Conservation (phyloP, 2,113 vertebrate genomes). For the Rostratula benghalensis region DNA sequence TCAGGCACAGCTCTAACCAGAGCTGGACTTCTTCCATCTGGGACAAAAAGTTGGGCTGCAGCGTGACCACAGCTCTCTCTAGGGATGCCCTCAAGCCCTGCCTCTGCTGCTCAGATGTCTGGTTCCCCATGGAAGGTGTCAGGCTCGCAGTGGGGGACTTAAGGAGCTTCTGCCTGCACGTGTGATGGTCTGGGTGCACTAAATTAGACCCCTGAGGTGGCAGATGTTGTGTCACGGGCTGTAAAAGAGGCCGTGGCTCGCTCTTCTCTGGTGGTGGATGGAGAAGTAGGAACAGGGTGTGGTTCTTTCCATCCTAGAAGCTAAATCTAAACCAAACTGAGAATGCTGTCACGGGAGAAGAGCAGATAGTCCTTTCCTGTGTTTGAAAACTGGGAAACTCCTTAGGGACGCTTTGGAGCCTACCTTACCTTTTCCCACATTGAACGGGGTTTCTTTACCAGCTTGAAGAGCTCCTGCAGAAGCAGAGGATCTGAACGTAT, state of each 20-base stretch:
- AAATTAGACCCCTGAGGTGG: not conserved
- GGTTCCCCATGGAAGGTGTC: fast-evolving
- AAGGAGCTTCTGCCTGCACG: fast-evolving
- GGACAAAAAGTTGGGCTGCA: not conserved
- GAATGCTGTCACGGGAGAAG: fast-evolving
- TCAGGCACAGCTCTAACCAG: not conserved
- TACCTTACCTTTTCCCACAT: fast-evolving
- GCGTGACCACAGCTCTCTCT: fast-evolving
- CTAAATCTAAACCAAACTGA: not conserved
- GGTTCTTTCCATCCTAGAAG: not conserved
- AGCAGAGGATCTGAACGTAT: not conserved
- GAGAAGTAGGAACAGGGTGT: not conserved
- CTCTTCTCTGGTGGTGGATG: not conserved
- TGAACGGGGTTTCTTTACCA: not conserved
- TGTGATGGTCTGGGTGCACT: fast-evolving
- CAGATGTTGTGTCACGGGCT: fast-evolving
- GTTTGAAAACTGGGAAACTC: not conserved
- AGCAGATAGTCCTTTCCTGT: not conserved
- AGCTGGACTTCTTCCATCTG: not conserved
- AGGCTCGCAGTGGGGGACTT: not conserved
- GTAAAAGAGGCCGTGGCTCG: fast-evolving
- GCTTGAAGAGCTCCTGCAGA: not conserved
- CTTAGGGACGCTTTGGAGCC: not conserved
- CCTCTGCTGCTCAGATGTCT: not conserved
- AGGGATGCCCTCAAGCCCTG: not conserved